Evolutionary conservation across 2,888 invertebrate genomes (phyloP).

Genomic region (Frankliniella fusca): DNA sequence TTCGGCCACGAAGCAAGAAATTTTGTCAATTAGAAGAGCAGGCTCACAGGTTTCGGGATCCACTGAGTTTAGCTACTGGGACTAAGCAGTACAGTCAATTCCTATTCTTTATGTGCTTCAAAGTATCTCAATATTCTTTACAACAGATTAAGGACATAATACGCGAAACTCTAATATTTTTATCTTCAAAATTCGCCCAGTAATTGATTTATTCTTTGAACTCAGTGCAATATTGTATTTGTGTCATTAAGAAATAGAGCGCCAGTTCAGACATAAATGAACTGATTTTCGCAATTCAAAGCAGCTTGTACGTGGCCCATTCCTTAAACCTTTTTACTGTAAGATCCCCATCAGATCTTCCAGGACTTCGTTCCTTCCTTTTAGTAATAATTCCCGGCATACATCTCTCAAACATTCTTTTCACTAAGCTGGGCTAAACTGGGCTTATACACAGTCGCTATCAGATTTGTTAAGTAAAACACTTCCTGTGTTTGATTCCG

Average conservation of each 20-base stretch:
- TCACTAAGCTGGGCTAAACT: too few relatives aligned
- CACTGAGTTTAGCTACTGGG: neutral
- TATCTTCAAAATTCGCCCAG: neutral
- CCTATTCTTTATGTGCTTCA: slow-evolving; percentile 11
- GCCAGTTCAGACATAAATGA: neutral
- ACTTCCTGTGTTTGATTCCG: neutral
- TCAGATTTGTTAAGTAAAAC: neutral
- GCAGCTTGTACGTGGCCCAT: neutral
- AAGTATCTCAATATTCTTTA: neutral
- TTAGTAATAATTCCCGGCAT: neutral
- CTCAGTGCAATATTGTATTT: neutral
- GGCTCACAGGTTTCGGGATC: slow-evolving; percentile 18
- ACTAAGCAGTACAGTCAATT: slow-evolving; percentile 20
- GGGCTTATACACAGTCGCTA: neutral
- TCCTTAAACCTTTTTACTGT: neutral
- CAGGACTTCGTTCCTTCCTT: neutral
- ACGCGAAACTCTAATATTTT: slow-evolving; percentile 8
- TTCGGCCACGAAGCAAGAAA: neutral
- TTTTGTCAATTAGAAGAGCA: slow-evolving; percentile 17
- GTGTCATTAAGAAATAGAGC: neutral
- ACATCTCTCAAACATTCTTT: too few relatives aligned
- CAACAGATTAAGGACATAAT: neutral
- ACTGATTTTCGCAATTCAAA: neutral
- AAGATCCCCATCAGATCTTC: neutral
- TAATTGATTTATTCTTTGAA: neutral